These are phyloP conservation scores for Homarus americanus DNA, from an alignment of 1,140 invertebrate species.

Conservation along the genomic window DNA sequence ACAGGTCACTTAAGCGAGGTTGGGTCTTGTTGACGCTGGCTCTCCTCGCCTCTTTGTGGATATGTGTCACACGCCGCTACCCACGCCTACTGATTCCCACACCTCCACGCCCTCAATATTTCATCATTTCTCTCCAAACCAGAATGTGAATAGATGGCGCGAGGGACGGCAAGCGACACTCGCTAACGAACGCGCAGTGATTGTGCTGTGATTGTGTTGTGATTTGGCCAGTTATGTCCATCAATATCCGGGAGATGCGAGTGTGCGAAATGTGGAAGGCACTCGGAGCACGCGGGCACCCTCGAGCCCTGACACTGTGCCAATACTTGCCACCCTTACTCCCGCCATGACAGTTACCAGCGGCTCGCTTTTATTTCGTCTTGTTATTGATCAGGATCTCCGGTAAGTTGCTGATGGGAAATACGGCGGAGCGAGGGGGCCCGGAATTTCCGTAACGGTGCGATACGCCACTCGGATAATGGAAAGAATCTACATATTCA, in stretches of 20 bases:
- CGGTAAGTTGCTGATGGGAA: not conserved
- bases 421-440: not conserved
- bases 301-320: not conserved
- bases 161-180: not conserved
- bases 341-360: not conserved
- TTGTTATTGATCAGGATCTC: not conserved
- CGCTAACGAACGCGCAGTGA: not conserved
- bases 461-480: conserved; percentile 2
- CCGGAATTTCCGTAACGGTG: conserved; percentile 2
- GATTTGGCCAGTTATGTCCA: conserved; percentile 7
- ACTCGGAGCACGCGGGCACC: not conserved
- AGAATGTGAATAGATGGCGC: not conserved
- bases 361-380: not conserved
- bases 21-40: not conserved
- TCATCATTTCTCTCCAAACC: not conserved
- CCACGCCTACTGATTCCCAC: conserved; percentile 8
- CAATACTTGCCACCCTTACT: not conserved
- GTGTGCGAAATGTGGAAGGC: not conserved
- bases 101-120: conserved; percentile 4
- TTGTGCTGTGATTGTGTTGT: conserved; percentile 7
- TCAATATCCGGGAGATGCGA: not conserved
- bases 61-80: not conserved
- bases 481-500: conserved; percentile 19
- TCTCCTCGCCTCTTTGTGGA: not conserved
- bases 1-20: not conserved